These are phyloP conservation scores for Malurus leucopterus DNA, from an alignment of 2,797 vertebrate species.

Conservation along the genomic window DNA sequence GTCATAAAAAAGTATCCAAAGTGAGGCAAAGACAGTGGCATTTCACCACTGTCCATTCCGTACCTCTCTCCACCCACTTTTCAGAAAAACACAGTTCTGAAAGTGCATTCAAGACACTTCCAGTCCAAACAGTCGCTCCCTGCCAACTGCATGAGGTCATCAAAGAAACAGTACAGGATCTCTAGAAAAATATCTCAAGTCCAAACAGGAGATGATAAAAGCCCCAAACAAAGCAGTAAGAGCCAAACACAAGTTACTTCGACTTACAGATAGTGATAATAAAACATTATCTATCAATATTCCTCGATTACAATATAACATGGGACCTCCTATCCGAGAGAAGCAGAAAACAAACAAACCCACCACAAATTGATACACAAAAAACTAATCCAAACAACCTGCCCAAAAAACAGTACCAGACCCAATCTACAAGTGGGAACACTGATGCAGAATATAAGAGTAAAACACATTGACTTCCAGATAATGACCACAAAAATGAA, in stretches of 20 bases:
- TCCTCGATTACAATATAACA: background rate
- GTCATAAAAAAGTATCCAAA: slow-evolving; percentile 64
- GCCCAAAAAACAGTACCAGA: background rate
- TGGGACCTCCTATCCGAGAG: fast-evolving
- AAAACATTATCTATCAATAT: background rate
- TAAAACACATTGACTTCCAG: background rate
- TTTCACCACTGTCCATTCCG: background rate
- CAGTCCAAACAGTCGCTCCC: slow-evolving; percentile 52
- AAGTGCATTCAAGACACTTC: slow-evolving; percentile 38
- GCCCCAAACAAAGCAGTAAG: background rate
- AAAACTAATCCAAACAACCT: background rate
- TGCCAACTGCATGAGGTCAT: slow-evolving; percentile 57
- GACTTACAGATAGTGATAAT: background rate
- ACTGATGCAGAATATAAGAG: background rate
- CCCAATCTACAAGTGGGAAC: background rate
- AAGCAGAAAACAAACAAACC: background rate
- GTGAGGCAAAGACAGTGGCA: slow-evolving; percentile 28
- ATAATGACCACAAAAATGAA: background rate
- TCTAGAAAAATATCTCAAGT: background rate
- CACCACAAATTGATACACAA: background rate
- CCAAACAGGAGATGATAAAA: background rate
- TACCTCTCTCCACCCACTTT: slow-evolving; percentile 14
- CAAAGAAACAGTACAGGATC: background rate
- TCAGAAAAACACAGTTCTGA: slow-evolving; percentile 31
- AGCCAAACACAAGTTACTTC: background rate